These are phyloP conservation scores for Muricea muricata DNA, from an alignment of 92 coral and sea anemone genomes.

Conservation along the genomic window DNA sequence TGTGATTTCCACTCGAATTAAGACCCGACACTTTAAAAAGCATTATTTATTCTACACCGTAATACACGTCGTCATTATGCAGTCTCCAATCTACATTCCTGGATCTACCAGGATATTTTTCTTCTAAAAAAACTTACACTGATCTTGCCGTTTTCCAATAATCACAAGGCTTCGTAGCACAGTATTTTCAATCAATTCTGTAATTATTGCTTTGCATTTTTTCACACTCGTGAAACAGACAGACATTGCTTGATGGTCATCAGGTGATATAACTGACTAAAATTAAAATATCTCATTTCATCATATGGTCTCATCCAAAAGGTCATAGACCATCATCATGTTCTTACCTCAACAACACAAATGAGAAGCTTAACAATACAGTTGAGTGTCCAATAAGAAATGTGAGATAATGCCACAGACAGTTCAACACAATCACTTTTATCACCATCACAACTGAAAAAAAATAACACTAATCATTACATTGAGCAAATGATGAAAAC, in stretches of 20 bases:
- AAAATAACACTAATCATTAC: neutral
- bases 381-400: slow-evolving; percentile 91
- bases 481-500: too few relatives aligned
- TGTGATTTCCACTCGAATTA: too few relatives aligned
- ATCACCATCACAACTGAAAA: slow-evolving; percentile 75
- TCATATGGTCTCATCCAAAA: slow-evolving; percentile 15
- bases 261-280: slow-evolving; percentile 30
- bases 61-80: too few relatives aligned
- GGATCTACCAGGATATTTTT: too few relatives aligned
- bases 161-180: slow-evolving; percentile 83
- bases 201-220: slow-evolving; percentile 79
- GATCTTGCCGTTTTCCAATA: slow-evolving; percentile 91
- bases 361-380: slow-evolving; percentile 85
- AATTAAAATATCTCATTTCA: neutral
- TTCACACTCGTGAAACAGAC: slow-evolving; percentile 72
- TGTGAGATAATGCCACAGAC: slow-evolving; percentile 81
- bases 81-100: too few relatives aligned
- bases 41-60: too few relatives aligned
- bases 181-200: slow-evolving; percentile 84
- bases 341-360: slow-evolving; percentile 78
- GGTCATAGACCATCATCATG: neutral
- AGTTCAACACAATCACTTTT: slow-evolving; percentile 78
- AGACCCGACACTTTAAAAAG: too few relatives aligned
- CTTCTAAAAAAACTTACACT: slow-evolving; percentile 65
- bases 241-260: slow-evolving; percentile 31